These are phyloP conservation scores for Sinella curviseta DNA, from an alignment of 1,140 invertebrate genomes.

Conservation along the genomic window DNA sequence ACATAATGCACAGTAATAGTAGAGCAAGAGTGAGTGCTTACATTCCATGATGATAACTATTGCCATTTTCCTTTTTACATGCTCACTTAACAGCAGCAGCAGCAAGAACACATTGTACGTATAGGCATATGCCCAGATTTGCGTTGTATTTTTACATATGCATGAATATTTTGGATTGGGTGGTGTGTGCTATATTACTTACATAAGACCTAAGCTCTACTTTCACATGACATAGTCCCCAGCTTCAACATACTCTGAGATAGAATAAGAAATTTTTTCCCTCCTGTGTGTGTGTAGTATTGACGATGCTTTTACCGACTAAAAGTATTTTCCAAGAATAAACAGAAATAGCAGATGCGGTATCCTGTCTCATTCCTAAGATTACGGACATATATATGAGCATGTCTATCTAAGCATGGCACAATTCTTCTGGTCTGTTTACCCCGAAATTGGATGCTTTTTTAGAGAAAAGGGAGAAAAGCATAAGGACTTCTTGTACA, in stretches of 20 bases:
- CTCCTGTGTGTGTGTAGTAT: background rate
- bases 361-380: background rate
- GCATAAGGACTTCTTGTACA: background rate
- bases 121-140: too few species aligned
- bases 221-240: too few species aligned
- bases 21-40: too few species aligned
- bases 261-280: too few species aligned
- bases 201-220: too few species aligned
- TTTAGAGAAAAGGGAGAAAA: background rate
- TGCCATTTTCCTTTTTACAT: too few species aligned
- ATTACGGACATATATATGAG: background rate
- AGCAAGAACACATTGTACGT: too few species aligned
- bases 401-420: background rate
- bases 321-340: background rate
- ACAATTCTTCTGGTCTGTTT: conserved; percentile 16
- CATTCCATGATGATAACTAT: too few species aligned
- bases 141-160: background rate
- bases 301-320: background rate
- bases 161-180: background rate
- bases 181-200: too few species aligned
- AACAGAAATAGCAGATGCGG: background rate
- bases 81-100: too few species aligned
- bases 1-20: too few species aligned
- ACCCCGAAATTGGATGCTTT: background rate
- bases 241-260: too few species aligned